Conservation (phyloP, 2,888 invertebrate species). For the Drosophila stalkeri region DNA sequence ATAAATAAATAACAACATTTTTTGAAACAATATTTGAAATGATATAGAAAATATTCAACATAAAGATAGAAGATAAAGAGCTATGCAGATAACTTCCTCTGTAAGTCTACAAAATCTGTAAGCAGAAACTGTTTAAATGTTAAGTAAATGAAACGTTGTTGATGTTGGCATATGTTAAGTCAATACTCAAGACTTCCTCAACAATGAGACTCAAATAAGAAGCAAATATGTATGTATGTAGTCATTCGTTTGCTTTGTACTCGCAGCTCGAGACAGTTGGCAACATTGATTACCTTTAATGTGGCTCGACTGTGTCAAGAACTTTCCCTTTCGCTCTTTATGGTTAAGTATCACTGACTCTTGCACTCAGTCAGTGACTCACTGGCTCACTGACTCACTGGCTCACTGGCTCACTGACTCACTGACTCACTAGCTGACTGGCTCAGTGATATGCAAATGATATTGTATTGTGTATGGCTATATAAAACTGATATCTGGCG, state of each 20-base stretch:
- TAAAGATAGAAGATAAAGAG: neutral
- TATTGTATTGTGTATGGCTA: conserved; percentile 68
- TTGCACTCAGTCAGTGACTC: conserved; percentile 8
- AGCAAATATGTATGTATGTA: neutral
- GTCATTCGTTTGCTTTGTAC: neutral
- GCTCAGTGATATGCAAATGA: conserved; percentile 70
- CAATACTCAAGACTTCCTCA: neutral
- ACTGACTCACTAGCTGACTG: conserved; percentile 17
- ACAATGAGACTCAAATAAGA: neutral
- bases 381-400: conserved; percentile 19
- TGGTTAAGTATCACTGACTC: conserved; percentile 11
- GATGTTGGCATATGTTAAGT: neutral
- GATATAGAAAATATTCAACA: neutral
- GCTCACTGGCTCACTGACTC: conserved; percentile 21
- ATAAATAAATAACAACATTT: too few species aligned
- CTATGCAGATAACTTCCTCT: too few species aligned
- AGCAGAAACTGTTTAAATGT: neutral
- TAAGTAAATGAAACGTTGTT: neutral
- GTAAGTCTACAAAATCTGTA: neutral
- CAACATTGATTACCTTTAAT: conserved; percentile 27
- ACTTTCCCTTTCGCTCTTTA: conserved; percentile 9
- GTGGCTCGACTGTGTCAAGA: conserved; percentile 13
- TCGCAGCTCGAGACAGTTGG: conserved; percentile 7
- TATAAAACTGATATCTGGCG: conserved; percentile 77
- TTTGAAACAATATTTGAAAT: too few species aligned